These are phyloP conservation scores for Sebastes taczanowskii DNA, from an alignment of 2,797 vertebrate species.

Conservation along the genomic window DNA sequence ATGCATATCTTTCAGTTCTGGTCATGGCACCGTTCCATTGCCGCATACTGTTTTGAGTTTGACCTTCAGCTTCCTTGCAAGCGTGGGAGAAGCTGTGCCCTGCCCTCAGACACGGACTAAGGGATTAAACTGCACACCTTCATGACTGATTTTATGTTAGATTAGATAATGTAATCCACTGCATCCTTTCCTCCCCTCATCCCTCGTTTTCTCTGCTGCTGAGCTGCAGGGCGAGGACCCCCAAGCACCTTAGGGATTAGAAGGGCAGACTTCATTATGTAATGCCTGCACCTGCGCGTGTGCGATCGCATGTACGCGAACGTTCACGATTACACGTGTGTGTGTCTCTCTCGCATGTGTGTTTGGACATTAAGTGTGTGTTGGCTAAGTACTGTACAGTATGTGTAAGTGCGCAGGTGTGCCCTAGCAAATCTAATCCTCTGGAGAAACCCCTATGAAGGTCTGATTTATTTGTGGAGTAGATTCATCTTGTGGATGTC, in stretches of 20 bases:
- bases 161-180: constrained; percentile 54
- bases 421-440: constrained; percentile 73
- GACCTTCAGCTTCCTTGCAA: constrained; percentile 52
- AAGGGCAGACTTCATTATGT: constrained; percentile 23
- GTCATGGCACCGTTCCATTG: constrained; percentile 4
- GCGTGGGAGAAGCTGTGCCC: constrained; percentile 6
- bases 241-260: constrained; percentile 29
- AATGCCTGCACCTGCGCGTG: constrained; percentile 22
- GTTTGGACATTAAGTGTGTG: constrained; percentile 25
- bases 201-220: not conserved
- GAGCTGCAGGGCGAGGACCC: constrained; percentile 22
- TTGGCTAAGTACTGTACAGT: constrained; percentile 34
- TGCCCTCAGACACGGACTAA: constrained; percentile 18
- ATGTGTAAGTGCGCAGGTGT: constrained; percentile 72
- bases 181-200: constrained; percentile 5
- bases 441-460: constrained; percentile 47
- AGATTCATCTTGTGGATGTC: constrained; percentile 71
- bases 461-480: constrained; percentile 75
- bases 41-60: constrained; percentile 18
- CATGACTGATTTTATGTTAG: constrained; percentile 57
- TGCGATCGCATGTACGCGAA: not conserved
- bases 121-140: constrained; percentile 57
- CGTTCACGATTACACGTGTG: not conserved
- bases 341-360: not conserved
- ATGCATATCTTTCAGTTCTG: constrained; percentile 17